Evolutionary conservation across 1,140 invertebrate genomes (phyloP).

Genomic region (Drosophila insularis): DNA sequence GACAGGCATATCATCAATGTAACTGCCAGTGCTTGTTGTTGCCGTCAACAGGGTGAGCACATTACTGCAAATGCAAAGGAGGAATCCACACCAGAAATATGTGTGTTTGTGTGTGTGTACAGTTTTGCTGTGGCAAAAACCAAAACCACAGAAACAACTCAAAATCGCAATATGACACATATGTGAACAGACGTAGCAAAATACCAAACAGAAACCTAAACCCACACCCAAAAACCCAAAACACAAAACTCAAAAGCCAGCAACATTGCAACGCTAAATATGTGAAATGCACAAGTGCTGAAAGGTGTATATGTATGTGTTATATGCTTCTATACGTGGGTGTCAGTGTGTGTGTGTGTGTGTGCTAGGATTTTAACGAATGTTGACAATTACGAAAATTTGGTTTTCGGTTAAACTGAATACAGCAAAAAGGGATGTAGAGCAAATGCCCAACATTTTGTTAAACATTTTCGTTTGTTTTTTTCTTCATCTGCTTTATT

Average conservation of each 20-base stretch:
- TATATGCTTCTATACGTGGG: background rate
- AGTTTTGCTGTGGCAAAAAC: conserved; percentile 46
- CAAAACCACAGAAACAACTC: conserved; percentile 73
- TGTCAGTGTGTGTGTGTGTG: conserved; percentile 36
- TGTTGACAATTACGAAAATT: conserved; percentile 80
- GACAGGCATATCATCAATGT: background rate
- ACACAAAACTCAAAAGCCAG: conserved; percentile 32
- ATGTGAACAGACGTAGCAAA: conserved; percentile 67
- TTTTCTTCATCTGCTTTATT: conserved; percentile 13
- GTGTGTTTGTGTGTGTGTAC: background rate
- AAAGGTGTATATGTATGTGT: conserved; percentile 43
- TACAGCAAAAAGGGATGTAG: conserved; percentile 39
- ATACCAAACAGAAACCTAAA: conserved; percentile 58
- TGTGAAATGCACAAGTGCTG: conserved; percentile 69
- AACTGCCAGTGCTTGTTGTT: background rate
- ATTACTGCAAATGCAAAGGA: conserved; percentile 39
- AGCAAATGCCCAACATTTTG: conserved; percentile 37
- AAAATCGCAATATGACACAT: conserved; percentile 78
- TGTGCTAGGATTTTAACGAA: conserved; percentile 74
- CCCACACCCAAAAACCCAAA: conserved; percentile 41
- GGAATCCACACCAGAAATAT: conserved; percentile 19
- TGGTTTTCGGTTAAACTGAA: conserved; percentile 71
- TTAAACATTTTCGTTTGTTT: conserved; percentile 24
- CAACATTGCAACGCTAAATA: conserved; percentile 69
- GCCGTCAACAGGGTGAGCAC: conserved; percentile 56